Conservation (phyloP, 2,113 vertebrate species). For the Leptobrachium ailaonicum region DNA sequence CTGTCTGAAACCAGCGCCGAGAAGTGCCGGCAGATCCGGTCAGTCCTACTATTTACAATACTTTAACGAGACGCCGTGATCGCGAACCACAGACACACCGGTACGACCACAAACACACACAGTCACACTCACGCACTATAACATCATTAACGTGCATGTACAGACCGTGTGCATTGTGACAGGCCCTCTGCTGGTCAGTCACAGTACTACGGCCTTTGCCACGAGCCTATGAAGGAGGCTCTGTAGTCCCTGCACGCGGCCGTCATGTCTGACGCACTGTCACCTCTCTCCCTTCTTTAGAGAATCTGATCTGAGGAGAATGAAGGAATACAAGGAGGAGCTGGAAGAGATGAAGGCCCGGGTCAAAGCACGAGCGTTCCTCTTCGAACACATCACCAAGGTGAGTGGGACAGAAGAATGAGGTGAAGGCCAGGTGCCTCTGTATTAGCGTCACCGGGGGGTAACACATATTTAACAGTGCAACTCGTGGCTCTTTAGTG, state of each 20-base stretch:
- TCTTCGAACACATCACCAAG: conserved; percentile 87
- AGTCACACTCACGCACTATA: too few species aligned
- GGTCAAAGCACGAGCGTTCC: conserved; percentile 80
- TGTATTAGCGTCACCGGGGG: too few species aligned
- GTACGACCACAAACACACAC: too few species aligned
- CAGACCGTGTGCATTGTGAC: too few species aligned
- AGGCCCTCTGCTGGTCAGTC: too few species aligned
- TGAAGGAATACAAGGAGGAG: conserved; percentile 84
- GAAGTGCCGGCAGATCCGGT: conserved; percentile 80
- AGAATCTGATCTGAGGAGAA: conserved; percentile 77
- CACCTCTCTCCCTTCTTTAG: conserved; percentile 62
- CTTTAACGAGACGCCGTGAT: too few species aligned
- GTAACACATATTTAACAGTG: too few species aligned
- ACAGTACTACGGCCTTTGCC: too few species aligned
- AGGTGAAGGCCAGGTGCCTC: too few species aligned
- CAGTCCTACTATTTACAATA: conserved; percentile 51
- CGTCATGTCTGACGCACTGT: not conserved
- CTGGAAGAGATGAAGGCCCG: conserved; percentile 83
- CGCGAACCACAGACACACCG: too few species aligned
- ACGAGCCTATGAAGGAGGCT: not conserved
- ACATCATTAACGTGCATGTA: too few species aligned
- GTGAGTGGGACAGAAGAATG: conserved; percentile 55
- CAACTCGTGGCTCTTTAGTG: too few species aligned
- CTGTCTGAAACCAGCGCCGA: conserved; percentile 79
- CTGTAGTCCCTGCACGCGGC: not conserved